Evolutionary conservation across 2,888 invertebrate species (phyloP).

Genomic region (Arrhopalites spinosus): DNA sequence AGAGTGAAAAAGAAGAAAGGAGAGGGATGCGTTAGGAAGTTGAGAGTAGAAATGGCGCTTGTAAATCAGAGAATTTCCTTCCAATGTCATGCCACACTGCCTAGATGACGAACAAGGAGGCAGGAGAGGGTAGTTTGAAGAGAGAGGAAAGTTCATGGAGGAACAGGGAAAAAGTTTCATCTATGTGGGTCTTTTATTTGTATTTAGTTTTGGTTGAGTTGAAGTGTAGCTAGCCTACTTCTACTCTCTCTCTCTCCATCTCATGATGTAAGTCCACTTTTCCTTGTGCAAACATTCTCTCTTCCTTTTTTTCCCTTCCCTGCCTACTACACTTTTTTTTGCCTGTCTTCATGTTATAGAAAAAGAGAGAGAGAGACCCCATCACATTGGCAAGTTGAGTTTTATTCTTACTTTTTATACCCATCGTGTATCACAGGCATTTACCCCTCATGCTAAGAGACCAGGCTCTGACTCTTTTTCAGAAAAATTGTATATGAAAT

Average conservation of each 20-base stretch:
- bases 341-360: not conserved
- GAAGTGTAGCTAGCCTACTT: conserved; percentile 13
- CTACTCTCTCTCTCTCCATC: not conserved
- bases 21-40: not conserved
- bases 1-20: not conserved
- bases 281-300: conserved; percentile 37
- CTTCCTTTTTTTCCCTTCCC: not conserved
- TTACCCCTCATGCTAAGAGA: not conserved
- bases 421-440: conserved; percentile 10
- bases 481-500: no score
- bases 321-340: not conserved
- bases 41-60: conserved; percentile 11
- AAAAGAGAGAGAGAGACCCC: not conserved
- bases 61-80: conserved; percentile 21
- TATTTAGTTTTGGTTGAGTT: conserved; percentile 20
- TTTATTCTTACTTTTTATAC: conserved; percentile 20
- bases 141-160: conserved; percentile 6
- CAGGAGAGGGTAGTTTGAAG: not conserved
- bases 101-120: not conserved
- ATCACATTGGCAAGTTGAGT: conserved; percentile 20
- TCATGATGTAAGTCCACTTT: conserved; percentile 39
- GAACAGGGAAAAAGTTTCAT: not conserved
- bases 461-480: not conserved
- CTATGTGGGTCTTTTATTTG: conserved; percentile 7
- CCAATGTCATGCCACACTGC: not conserved